Base-by-base conservation (phyloP, 2,113 vertebrate genomes). In the Plectropomus leopardus region DNA sequence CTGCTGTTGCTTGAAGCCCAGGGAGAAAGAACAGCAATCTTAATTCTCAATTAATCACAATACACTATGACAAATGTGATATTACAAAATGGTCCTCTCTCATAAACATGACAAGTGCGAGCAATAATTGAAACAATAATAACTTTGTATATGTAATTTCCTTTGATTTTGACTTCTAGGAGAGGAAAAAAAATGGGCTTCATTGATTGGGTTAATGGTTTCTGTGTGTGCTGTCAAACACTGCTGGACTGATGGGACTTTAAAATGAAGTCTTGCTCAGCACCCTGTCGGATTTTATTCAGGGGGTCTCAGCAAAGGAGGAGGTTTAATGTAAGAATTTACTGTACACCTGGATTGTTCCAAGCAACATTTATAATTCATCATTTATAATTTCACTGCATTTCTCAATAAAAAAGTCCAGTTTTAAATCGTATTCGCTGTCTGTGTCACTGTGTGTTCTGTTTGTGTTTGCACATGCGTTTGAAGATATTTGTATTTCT, bases 401-500 rank as follows among this genome's bases (percentile, higher is more conserved):
- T 45, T 47, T 50, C 9, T 7, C 23, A 71, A 75, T 65, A 36
- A 54, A 77, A 63, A 40, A 45, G 48, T 70, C 59, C 14, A 17
- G n/a, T 47, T 82, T 77, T 60, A 54, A 74, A 68, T 45, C 1
- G 0, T 60, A 63, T 57, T 34, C 55, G 24, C 15, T 24, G 19
- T 53, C 10, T 40, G 4, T 2, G 4, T 30, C 24, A 16, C n/a
- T 28, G 51, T 19, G 36, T 48, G 23, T 13, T 32, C 21, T 60
- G 67, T 72, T 48, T 72, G 15, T 76, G 40, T 66, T 64, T 74
- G 61, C 54, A 44, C 60, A 51, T 75, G 80, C 87, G 64, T 92
- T 84, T 89, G 77, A 86, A 85, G 72, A 89, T 87, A 60, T 91
- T 89, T 93, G 83, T 81, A 67, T 83, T 85, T 89, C 80, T 84